These are phyloP conservation scores for Drosophila merina DNA, from an alignment of 2,888 invertebrate genomes.

Conservation along the genomic window DNA sequence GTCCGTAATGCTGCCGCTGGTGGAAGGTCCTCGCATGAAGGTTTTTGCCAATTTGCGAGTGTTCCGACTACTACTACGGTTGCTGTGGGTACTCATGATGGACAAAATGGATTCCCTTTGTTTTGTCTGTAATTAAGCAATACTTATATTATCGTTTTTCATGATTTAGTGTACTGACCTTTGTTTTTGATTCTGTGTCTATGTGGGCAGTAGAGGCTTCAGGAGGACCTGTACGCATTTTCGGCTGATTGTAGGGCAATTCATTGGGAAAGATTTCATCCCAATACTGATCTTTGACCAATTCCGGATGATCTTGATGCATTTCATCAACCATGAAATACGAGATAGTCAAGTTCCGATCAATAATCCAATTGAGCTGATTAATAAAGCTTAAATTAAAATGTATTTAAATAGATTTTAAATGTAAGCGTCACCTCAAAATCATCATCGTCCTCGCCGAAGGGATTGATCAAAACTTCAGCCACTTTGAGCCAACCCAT, in stretches of 20 bases:
- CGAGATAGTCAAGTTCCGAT: slow-evolving; percentile 91
- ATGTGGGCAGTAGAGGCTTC: slow-evolving; percentile 93
- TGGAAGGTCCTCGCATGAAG: slow-evolving; percentile 10
- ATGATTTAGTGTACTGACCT: background rate
- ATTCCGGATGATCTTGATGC: slow-evolving; percentile 95
- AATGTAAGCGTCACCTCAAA: slow-evolving; percentile 86
- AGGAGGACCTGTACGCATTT: slow-evolving; percentile 91
- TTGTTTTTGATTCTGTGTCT: slow-evolving; percentile 77
- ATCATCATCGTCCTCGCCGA: slow-evolving; percentile 95
- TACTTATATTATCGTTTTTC: background rate
- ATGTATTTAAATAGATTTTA: background rate
- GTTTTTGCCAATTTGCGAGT: background rate
- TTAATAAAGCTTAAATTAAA: slow-evolving; percentile 65
- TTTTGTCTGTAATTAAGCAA: background rate
- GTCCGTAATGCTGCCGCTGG: slow-evolving; percentile 18
- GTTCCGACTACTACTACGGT: background rate
- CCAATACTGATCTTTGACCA: slow-evolving; percentile 95
- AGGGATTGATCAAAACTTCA: slow-evolving; percentile 94
- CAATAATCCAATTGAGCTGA: slow-evolving; percentile 95
- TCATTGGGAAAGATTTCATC: slow-evolving; percentile 93
- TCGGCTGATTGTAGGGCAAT: slow-evolving; percentile 91
- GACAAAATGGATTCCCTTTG: background rate
- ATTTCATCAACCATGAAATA: slow-evolving; percentile 97
- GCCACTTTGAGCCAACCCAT: slow-evolving; percentile 97
- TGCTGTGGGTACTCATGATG: background rate